phyloP scores from a whole-genome alignment of 2,888 invertebrate genomes.

The Perdita meconis region DNA sequence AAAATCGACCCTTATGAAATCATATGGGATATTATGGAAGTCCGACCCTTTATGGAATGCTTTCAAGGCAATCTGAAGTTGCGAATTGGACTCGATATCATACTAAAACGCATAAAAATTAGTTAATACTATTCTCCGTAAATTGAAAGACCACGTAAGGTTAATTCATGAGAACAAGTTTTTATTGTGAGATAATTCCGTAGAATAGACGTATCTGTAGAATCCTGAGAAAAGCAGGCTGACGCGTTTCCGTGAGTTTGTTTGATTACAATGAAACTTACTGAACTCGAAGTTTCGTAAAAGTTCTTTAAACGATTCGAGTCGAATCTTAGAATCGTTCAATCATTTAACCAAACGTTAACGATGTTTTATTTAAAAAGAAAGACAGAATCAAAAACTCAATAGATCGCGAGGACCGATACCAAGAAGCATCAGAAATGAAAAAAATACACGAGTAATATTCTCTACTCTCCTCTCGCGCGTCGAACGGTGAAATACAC shows the following conservation, averaged over 20 bases:
- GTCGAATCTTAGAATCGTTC: no score
- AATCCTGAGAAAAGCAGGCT: neutral
- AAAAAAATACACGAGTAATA: slow-evolving; percentile 6
- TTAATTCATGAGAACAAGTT: slow-evolving; percentile 14
- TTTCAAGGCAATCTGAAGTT: slow-evolving; percentile 26
- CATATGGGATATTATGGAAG: no score
- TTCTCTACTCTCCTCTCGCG: neutral
- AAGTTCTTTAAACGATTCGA: no score
- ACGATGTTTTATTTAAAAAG: neutral
- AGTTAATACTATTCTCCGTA: slow-evolving; percentile 22
- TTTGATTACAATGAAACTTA: no score
- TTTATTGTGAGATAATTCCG: slow-evolving; percentile 9
- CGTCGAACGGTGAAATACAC: slow-evolving; percentile 30
- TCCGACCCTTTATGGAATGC: slow-evolving; percentile 32
- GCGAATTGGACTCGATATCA: neutral
- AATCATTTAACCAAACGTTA: neutral
- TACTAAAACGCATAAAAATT: slow-evolving; percentile 32
- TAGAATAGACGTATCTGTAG: slow-evolving; percentile 4
- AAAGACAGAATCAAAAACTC: neutral
- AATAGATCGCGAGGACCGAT: neutral
- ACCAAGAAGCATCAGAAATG: neutral
- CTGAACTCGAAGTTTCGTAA: no score
- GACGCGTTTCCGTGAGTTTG: no score
- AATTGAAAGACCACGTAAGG: slow-evolving; percentile 17
- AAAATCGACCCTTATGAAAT: no score